Base-by-base conservation (phyloP, 2,888 invertebrate species). In the Hyalella azteca region DNA sequence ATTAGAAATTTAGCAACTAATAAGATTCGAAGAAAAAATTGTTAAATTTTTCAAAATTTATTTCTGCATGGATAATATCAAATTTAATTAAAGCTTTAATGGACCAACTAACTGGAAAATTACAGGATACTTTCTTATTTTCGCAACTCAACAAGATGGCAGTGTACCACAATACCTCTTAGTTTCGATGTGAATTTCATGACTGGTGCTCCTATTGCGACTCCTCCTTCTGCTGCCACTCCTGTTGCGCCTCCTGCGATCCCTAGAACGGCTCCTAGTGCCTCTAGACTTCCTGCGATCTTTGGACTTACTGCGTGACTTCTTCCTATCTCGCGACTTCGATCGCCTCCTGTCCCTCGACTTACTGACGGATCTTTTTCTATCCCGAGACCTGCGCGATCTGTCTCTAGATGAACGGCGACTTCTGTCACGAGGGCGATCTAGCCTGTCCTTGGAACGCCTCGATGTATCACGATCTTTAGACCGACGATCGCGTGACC, bases 191-290 rank as follows among this genome's bases (percentile, higher is more conserved):
- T 66, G 66, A 4, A 66, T 66, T 29, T 75, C 75, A n/a, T 86
- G 85, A 40, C 86, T 85, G 5, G 85, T 81, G 41, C 84, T 84
- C 76, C 84, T 79, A 4, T 85, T 84, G 5, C 86, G 81, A 45
- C 84, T 84, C 39, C 79, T 78, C 76, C 84, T 78, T 7, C 85
- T 84, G 29, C 81, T 82, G 41, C 85, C 85, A 29, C 84, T 81
- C 66, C 85, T 86, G 50, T 85, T n/a, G 40, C 45, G 80, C 59
- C 54, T 83, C 75, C 66, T 80, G 13, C 66, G 73, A 39, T 81
- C 80, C 48, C 73, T 59, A 19, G 79, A 77, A 11, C 66, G 39
- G 13, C 78, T 79, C 11, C 80, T 80, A n/a, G 82, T 79, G 7
- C 73, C 78, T 49, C 78, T 77, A 29, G 75, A 76, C 54, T 49